Evolutionary conservation across 2,888 invertebrate genomes (phyloP).

Genomic region (Sisyra nigra): DNA sequence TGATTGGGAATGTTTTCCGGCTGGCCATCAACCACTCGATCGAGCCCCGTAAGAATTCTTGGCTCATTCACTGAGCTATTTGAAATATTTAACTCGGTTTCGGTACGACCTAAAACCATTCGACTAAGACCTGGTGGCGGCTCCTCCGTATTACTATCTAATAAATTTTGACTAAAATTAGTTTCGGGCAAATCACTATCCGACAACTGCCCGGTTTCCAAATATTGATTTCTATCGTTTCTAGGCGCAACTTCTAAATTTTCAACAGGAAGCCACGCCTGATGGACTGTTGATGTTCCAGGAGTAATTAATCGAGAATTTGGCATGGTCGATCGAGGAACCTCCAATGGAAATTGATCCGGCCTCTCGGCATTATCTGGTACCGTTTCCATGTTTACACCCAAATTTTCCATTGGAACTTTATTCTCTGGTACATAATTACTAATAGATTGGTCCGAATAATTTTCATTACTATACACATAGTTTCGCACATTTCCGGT

Average conservation of each 20-base stretch:
- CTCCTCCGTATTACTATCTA: slow-evolving; percentile 30
- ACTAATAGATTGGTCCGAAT: slow-evolving; percentile 26
- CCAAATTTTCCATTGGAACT: slow-evolving; percentile 26
- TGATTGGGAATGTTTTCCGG: slow-evolving; percentile 29
- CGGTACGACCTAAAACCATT: slow-evolving; percentile 48
- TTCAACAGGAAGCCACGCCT: slow-evolving; percentile 26
- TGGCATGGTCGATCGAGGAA: slow-evolving; percentile 9
- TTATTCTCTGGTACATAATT: no score
- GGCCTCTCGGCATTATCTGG: slow-evolving; percentile 54
- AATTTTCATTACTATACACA: slow-evolving; percentile 26
- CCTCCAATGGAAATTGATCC: slow-evolving; percentile 25
- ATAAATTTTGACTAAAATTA: slow-evolving; percentile 11
- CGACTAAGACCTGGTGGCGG: slow-evolving; percentile 48
- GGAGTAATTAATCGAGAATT: slow-evolving; percentile 8
- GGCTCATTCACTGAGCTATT: slow-evolving; percentile 29
- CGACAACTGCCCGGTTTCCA: slow-evolving; percentile 60
- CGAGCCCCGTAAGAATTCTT: slow-evolving; percentile 33
- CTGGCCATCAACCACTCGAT: slow-evolving; percentile 36
- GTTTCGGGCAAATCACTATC: slow-evolving; percentile 28
- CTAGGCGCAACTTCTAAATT: slow-evolving; percentile 46
- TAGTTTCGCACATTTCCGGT: slow-evolving; percentile 14
- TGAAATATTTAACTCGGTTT: slow-evolving; percentile 30
- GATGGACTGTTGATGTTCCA: slow-evolving; percentile 9
- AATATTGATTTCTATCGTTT: slow-evolving; percentile 57
- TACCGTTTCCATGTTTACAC: slow-evolving; percentile 43